Evolutionary conservation across 1,140 invertebrate species (phyloP).

Genomic region (Drosophila ambigua): DNA sequence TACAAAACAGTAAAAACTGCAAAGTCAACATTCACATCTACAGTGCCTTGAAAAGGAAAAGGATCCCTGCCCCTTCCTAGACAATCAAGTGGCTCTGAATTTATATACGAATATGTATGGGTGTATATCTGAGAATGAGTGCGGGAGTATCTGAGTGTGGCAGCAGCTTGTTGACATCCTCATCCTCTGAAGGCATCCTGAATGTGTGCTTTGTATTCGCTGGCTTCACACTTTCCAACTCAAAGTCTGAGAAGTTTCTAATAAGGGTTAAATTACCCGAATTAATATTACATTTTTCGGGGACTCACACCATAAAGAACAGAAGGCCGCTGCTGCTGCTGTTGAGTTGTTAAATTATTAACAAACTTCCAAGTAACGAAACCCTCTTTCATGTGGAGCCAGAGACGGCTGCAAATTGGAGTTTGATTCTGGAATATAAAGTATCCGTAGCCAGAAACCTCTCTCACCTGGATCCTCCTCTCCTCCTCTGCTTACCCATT

Average conservation of each 20-base stretch:
- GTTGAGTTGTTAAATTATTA: background rate
- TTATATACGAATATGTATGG: background rate
- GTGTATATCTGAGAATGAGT: background rate
- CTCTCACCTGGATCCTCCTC: too few species aligned
- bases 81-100: slow-evolving; percentile 43
- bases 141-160: slow-evolving; percentile 15
- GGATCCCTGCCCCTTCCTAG: slow-evolving; percentile 29
- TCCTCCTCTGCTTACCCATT: slow-evolving; percentile 15
- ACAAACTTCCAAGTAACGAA: background rate
- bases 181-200: slow-evolving; percentile 26
- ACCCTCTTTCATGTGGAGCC: background rate
- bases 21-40: slow-evolving; percentile 38
- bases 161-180: slow-evolving; percentile 58
- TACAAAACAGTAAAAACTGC: slow-evolving; percentile 63
- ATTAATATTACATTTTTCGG: slow-evolving; percentile 11
- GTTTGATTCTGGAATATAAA: too few species aligned
- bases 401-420: too few species aligned
- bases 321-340: background rate
- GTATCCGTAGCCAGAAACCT: background rate
- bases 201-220: slow-evolving; percentile 45
- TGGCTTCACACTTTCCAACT: slow-evolving; percentile 22
- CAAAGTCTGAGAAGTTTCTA: slow-evolving; percentile 6
- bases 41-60: background rate
- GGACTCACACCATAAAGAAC: slow-evolving; percentile 3
- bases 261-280: slow-evolving; percentile 32